phyloP scores from a whole-genome alignment of 2,888 invertebrate species.

The Hydriomena furcata region DNA sequence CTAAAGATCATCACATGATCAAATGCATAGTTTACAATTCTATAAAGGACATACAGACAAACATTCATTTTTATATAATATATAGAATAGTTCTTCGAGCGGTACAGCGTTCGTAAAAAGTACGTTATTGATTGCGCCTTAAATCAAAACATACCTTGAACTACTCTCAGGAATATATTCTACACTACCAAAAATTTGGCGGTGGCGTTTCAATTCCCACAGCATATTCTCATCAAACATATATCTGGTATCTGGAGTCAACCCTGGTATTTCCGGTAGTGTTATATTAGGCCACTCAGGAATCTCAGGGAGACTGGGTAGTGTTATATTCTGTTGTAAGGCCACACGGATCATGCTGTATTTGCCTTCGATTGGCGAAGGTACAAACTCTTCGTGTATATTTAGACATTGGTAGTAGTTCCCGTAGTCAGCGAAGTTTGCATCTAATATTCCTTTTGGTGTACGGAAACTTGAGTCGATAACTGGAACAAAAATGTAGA shows the following conservation, averaged over 20 bases:
- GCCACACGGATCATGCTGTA: slow-evolving; percentile 60
- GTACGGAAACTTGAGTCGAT: slow-evolving; percentile 56
- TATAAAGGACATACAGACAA: too few relatives aligned
- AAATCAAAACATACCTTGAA: slow-evolving; percentile 7
- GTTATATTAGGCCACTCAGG: slow-evolving; percentile 38
- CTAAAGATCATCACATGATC: too few relatives aligned
- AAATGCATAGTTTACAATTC: too few relatives aligned
- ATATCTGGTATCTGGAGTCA: slow-evolving; percentile 21
- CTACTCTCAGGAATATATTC: not conserved
- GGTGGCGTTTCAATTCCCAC: not conserved
- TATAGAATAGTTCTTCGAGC: too few relatives aligned
- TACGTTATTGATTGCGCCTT: too few relatives aligned
- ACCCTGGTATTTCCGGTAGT: slow-evolving; percentile 32
- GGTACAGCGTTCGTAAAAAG: too few relatives aligned
- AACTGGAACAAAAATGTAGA: slow-evolving; percentile 43
- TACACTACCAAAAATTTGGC: not conserved
- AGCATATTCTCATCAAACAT: slow-evolving; percentile 21
- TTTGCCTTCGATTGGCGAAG: slow-evolving; percentile 56
- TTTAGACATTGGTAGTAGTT: slow-evolving; percentile 59
- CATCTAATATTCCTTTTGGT: slow-evolving; percentile 56
- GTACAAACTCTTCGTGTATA: slow-evolving; percentile 44
- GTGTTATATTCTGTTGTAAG: slow-evolving; percentile 39
- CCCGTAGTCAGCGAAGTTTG: slow-evolving; percentile 54
- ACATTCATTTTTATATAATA: too few relatives aligned
- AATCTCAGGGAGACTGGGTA: slow-evolving; percentile 36